phyloP scores from a whole-genome alignment of 1,140 invertebrate species.

The Brachionus rotundiformis region DNA sequence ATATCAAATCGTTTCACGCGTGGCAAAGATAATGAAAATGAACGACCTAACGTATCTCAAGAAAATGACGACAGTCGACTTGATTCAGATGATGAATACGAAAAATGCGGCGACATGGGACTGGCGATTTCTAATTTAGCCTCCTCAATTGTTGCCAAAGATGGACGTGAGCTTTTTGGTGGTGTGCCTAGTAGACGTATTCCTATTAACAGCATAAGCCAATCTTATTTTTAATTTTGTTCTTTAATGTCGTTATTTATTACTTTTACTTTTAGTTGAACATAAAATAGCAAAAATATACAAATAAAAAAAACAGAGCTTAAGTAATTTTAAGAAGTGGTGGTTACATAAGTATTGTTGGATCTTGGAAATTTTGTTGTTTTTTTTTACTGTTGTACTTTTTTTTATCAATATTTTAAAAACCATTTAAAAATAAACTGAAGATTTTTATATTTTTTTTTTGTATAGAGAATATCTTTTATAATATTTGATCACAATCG shows the following conservation, averaged over 20 bases:
- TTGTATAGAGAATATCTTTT: background rate
- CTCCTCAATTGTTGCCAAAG: constrained; percentile 37
- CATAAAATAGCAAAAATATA: constrained; percentile 1
- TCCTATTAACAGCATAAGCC: constrained; percentile 50
- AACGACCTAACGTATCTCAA: background rate
- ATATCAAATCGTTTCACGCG: background rate
- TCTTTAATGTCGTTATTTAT: constrained; percentile 18
- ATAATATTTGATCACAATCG: too few species aligned
- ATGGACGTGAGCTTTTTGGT: constrained; percentile 40
- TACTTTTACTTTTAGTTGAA: constrained; percentile 26
- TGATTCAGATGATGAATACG: background rate
- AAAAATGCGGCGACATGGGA: constrained; percentile 31
- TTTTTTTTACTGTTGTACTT: constrained; percentile 21
- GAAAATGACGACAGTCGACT: background rate
- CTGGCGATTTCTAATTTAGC: constrained; percentile 26
- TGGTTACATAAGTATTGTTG: constrained; percentile 40
- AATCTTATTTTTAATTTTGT: constrained; percentile 35
- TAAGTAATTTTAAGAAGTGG: constrained; percentile 24
- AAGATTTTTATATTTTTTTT: constrained; percentile 6
- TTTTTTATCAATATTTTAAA: constrained; percentile 36
- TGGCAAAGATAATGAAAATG: background rate
- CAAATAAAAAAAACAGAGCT: constrained; percentile 11
- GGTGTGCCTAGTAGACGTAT: constrained; percentile 37
- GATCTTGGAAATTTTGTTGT: background rate
- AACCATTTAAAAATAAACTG: constrained; percentile 2